Base-by-base conservation (phyloP, 2,888 invertebrate genomes). In the Hofmannophila pseudospretella region DNA sequence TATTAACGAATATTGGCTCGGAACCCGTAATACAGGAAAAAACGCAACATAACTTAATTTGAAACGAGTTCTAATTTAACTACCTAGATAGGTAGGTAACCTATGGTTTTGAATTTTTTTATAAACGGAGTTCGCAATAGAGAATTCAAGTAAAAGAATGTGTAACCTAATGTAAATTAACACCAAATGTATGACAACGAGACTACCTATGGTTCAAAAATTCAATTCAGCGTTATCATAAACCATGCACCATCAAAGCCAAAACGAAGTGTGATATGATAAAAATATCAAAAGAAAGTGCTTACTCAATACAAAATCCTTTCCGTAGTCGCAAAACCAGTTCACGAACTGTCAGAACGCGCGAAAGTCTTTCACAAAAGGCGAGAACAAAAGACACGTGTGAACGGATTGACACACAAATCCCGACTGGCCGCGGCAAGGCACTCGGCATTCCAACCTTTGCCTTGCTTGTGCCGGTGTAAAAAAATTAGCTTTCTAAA, bases 401-500 rank as follows among this genome's bases (percentile, higher is more conserved):
- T 47, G 59, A 42, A 29, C 61, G 47, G 70, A 57, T 54, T 65
- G 69, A 65, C 73, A 72, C 65, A 72, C 66, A 56, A 65, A 59
- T 58, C 58, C 61, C 69, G 62, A 85, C 82, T 79, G 76, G 55
- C 67, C 58, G 57, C 58, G 57, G 28, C 22, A 23, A 3, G 28
- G 22, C 22, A 29, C 20, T 33, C 13, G 9, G 27, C 32, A 49
- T 45, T 51, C 44, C 65, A 74, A 73, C 72, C 73, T 76, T n/a
- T 72, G 66, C 65, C 63, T 64, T 68, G 67, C 64, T 67, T 41
- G 60, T 51, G 67, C 61, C 64, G 67, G 69, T 68, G 57, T 72
- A 68, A 76, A 76, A 76, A 77, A 71, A 67, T 67, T 68, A 69
- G 80, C 85, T 85, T 85, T 85, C 85, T 84, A 85, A 78, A 76